These are phyloP conservation scores for Microcaecilia unicolor DNA, from an alignment of 2,797 vertebrate species.

Conservation along the genomic window DNA sequence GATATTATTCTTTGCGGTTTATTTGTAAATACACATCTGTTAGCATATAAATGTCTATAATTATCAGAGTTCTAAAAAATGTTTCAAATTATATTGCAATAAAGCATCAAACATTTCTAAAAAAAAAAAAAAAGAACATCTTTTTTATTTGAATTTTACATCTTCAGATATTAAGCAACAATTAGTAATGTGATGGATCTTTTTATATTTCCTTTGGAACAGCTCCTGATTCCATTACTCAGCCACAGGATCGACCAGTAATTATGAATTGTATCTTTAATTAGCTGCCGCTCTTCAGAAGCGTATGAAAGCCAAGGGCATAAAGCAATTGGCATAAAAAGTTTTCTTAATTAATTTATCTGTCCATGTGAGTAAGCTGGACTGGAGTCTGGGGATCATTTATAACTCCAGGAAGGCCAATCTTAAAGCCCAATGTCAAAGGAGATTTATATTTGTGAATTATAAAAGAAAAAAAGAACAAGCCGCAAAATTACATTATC, in stretches of 20 bases:
- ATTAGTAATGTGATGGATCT: conserved; percentile 71
- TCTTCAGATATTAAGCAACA: conserved; percentile 71
- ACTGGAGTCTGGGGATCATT: conserved; percentile 80
- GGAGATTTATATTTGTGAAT: conserved; percentile 66
- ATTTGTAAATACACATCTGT: conserved; percentile 5
- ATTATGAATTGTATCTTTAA: conserved; percentile 87
- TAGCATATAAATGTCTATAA: not conserved
- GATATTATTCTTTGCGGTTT: not conserved
- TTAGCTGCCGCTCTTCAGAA: conserved; percentile 77
- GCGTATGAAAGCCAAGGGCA: conserved; percentile 81
- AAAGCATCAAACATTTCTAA: conserved; percentile 50
- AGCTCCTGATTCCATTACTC: conserved; percentile 73
- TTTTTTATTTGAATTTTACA: conserved; percentile 59
- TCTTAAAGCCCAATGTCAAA: conserved; percentile 60
- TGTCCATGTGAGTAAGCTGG: conserved; percentile 73
- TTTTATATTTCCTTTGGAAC: conserved; percentile 75
- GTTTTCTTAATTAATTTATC: conserved; percentile 95
- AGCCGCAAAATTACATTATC: conserved; percentile 63
- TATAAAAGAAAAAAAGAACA: conserved; percentile 55
- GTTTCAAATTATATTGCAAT: too few species aligned
- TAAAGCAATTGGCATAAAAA: conserved; percentile 88
- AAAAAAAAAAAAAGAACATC: conserved; percentile 56
- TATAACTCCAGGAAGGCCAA: conserved; percentile 71
- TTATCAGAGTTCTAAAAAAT: too few species aligned
- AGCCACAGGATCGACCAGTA: conserved; percentile 68